Evolutionary conservation across 2,113 vertebrate species (phyloP).

Genomic region (Poeciliopsis retropinna): DNA sequence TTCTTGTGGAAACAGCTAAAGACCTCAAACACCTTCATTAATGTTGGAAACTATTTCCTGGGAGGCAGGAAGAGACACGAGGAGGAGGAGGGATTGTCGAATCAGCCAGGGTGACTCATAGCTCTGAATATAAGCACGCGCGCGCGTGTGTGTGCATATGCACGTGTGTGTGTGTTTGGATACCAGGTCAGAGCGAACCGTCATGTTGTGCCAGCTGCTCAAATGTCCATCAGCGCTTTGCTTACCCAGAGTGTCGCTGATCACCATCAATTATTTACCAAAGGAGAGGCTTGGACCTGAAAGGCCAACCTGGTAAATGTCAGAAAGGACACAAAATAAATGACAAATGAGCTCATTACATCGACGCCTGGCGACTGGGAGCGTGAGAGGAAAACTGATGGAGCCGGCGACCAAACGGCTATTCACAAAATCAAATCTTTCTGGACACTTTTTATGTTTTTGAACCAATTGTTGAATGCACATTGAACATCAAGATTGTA

Average conservation of each 20-base stretch:
- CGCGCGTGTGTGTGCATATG: constrained; percentile 1
- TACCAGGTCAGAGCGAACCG: constrained; percentile 30
- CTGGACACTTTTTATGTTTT: not conserved
- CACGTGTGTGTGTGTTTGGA: constrained; percentile 27
- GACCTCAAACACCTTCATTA: constrained; percentile 45
- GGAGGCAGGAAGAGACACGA: constrained; percentile 13
- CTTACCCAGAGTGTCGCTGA: constrained; percentile 45
- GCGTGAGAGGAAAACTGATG: constrained; percentile 53
- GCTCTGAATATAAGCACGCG: constrained; percentile 6
- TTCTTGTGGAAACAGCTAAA: constrained; percentile 4
- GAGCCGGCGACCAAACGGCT: not conserved
- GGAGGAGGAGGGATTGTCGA: constrained; percentile 17
- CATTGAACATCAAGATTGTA: too few relatives aligned
- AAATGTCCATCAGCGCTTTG: constrained; percentile 34
- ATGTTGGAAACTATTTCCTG: constrained; percentile 71
- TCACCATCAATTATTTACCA: constrained; percentile 75
- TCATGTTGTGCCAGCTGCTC: constrained; percentile 53
- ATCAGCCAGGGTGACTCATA: constrained; percentile 64
- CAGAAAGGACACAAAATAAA: constrained; percentile 75
- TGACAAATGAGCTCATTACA: constrained; percentile 69
- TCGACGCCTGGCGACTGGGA: constrained; percentile 9
- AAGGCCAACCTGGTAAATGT: constrained; percentile 75
- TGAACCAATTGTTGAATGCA: not conserved
- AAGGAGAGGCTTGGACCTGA: constrained; percentile 48
- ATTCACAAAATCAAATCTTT: not conserved